Percentiles rank a stretch among this genome's conserved stretches.
These are phyloP conservation scores for Pseudochirops cupreus DNA, from an alignment of 2,797 vertebrate genomes.

Conservation along the genomic window DNA sequence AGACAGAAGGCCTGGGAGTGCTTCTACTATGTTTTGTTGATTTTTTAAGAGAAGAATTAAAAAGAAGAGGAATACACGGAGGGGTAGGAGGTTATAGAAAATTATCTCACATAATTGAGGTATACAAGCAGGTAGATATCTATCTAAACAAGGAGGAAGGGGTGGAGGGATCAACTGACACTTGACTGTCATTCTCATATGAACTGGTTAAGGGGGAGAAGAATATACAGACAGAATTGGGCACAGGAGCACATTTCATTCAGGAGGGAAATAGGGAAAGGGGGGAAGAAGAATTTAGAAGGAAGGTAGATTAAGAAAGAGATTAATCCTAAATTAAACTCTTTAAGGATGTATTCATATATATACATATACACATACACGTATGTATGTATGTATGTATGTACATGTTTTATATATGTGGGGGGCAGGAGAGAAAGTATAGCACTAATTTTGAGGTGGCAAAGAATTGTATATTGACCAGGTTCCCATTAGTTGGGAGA, in stretches of 20 bases:
- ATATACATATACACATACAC: no score
- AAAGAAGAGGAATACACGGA: background rate
- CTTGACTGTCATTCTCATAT: background rate
- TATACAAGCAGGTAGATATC: background rate
- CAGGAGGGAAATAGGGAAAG: background rate
- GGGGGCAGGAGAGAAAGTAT: no score
- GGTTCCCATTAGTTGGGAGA: no score
- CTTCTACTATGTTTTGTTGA: background rate
- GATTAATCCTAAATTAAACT: background rate
- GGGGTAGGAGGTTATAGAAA: background rate
- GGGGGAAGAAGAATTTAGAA: background rate
- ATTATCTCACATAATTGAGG: background rate
- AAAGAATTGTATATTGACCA: no score
- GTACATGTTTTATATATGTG: no score
- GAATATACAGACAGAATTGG: background rate
- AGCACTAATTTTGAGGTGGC: no score
- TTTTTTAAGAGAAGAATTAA: background rate
- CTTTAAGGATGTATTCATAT: no score
- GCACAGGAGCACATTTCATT: background rate
- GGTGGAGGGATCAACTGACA: background rate
- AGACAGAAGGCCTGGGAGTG: background rate
- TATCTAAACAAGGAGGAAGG: background rate
- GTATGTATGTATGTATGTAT: no score
- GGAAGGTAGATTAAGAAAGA: background rate
- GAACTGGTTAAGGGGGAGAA: background rate